Conservation (phyloP, 2,888 invertebrate genomes). For the Boloria euphrosyne region DNA sequence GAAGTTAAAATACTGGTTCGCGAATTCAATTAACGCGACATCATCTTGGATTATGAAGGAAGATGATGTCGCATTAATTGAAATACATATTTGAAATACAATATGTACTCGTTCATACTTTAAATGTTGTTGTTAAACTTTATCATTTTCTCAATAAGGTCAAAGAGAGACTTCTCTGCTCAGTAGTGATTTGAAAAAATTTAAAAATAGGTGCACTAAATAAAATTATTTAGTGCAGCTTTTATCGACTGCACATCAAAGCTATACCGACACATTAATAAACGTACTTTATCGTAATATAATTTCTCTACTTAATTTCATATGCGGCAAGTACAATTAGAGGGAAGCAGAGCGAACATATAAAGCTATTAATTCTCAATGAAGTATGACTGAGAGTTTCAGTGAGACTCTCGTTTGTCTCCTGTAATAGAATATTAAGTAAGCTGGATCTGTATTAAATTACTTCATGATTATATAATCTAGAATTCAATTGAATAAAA, state of each 20-base stretch:
- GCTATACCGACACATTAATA: slow-evolving; percentile 3
- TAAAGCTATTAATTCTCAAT: slow-evolving; percentile 16
- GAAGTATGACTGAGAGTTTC: background rate
- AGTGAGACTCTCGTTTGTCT: background rate
- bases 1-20: too few relatives aligned
- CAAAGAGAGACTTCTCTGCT: too few relatives aligned
- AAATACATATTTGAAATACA: too few relatives aligned
- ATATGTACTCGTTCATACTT: too few relatives aligned
- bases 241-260: slow-evolving; percentile 7
- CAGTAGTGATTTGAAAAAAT: too few relatives aligned
- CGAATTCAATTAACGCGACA: too few relatives aligned
- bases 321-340: slow-evolving; percentile 7
- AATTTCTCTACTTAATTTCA: slow-evolving; percentile 23
- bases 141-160: too few relatives aligned
- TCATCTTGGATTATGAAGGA: too few relatives aligned
- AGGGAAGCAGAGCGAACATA: slow-evolving; percentile 16
- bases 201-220: background rate
- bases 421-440: background rate
- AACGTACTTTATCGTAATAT: slow-evolving; percentile 2
- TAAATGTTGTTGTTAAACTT: too few relatives aligned
- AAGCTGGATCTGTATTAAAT: background rate
- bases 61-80: too few relatives aligned
- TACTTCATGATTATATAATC: too few relatives aligned
- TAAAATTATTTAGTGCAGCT: background rate
- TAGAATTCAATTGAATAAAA: too few relatives aligned